A percentile compares a stretch with the other conserved stretches of the same genome.
phyloP scores from a whole-genome alignment of 2,113 vertebrate genomes.

The Chaetura pelagica region DNA sequence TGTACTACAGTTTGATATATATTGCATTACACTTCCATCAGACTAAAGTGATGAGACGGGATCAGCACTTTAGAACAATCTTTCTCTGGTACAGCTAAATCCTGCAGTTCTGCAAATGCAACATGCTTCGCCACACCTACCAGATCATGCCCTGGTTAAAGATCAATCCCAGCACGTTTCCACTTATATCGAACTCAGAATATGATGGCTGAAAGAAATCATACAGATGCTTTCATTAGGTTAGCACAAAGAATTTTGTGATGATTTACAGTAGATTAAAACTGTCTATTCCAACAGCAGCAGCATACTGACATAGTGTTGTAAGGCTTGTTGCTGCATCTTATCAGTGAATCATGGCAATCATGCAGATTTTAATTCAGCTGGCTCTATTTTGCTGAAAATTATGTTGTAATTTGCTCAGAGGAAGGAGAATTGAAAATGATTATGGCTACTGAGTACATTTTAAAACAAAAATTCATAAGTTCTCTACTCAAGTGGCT shows the following conservation, averaged over 20 bases:
- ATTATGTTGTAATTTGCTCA: neutral
- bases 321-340: neutral
- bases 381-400: neutral
- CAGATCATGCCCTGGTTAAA: conserved; percentile 99
- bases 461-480: neutral
- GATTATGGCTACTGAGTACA: neutral
- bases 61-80: neutral
- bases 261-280: neutral
- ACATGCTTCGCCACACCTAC: conserved; percentile 67
- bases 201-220: conserved; percentile 89
- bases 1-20: neutral
- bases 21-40: neutral
- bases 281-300: neutral
- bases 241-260: neutral
- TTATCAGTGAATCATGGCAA: neutral
- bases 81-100: neutral
- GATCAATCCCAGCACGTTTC: conserved; percentile 94
- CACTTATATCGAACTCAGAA: conserved; percentile 97
- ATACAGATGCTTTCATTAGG: conserved; percentile 27
- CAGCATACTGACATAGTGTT: neutral
- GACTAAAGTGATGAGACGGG: neutral
- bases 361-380: neutral
- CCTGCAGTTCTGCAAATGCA: neutral
- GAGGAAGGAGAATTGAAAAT: neutral
- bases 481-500: neutral